Conservation (phyloP, 1,140 invertebrate genomes). For the Bicyclus anynana region DNA sequence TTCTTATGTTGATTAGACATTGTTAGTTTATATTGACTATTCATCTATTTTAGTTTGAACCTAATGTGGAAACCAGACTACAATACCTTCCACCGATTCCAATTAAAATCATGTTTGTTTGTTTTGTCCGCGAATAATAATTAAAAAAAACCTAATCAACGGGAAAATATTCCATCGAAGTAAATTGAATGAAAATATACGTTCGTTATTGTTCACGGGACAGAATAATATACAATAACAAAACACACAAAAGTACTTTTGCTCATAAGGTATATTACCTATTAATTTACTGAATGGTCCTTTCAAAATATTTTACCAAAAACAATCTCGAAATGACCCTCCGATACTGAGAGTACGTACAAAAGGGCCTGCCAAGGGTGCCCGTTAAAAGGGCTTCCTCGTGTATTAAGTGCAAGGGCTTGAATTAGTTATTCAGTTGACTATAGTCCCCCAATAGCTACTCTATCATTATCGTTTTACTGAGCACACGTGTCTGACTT, state of each 20-base stretch:
- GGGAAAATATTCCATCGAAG: neutral
- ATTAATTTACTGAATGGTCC: slow-evolving; percentile 4
- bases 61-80: too few relatives aligned
- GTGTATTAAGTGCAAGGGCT: slow-evolving; percentile 58
- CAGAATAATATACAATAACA: too few relatives aligned
- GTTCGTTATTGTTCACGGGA: too few relatives aligned
- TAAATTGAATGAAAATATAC: too few relatives aligned
- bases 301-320: slow-evolving; percentile 41
- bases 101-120: too few relatives aligned
- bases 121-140: too few relatives aligned
- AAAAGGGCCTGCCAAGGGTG: slow-evolving; percentile 44
- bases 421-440: slow-evolving; percentile 75
- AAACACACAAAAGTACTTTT: too few relatives aligned
- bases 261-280: neutral
- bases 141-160: too few relatives aligned
- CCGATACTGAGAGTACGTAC: slow-evolving; percentile 19
- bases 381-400: slow-evolving; percentile 59
- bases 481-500: slow-evolving; percentile 60
- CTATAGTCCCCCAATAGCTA: slow-evolving; percentile 65
- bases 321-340: slow-evolving; percentile 38
- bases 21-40: too few relatives aligned
- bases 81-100: too few relatives aligned
- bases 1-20: too few relatives aligned
- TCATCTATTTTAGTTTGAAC: too few relatives aligned
- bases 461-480: slow-evolving; percentile 72